A percentile compares a stretch with the other conserved stretches of the same genome.
Conservation (phyloP, 1,140 invertebrate genomes). For the Antheraea pernyi region DNA sequence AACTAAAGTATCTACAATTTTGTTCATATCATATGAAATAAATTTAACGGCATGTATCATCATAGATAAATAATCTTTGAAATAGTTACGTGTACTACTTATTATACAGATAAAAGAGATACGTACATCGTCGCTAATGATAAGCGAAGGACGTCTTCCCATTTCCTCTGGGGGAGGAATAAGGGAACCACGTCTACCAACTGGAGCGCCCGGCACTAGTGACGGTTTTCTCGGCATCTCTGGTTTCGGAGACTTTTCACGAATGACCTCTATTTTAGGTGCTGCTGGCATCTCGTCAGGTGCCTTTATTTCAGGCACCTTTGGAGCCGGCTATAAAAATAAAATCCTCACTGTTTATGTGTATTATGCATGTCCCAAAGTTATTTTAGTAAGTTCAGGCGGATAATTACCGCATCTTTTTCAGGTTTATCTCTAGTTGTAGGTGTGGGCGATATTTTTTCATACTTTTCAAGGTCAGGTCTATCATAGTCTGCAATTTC, state of each 20-base stretch:
- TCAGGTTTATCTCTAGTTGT: slow-evolving; percentile 67
- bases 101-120: slow-evolving; percentile 14
- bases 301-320: slow-evolving; percentile 87
- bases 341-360: neutral
- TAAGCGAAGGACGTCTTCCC: slow-evolving; percentile 90
- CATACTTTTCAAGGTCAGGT: slow-evolving; percentile 80
- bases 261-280: slow-evolving; percentile 92
- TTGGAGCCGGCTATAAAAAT: slow-evolving; percentile 64
- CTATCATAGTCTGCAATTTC: slow-evolving; percentile 86
- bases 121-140: slow-evolving; percentile 95
- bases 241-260: slow-evolving; percentile 85
- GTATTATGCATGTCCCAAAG: neutral
- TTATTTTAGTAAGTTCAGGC: neutral
- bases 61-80: slow-evolving; percentile 14
- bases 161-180: slow-evolving; percentile 91
- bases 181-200: slow-evolving; percentile 88
- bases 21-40: slow-evolving; percentile 51
- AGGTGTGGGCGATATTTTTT: slow-evolving; percentile 67
- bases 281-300: slow-evolving; percentile 82
- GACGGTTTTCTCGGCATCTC: slow-evolving; percentile 86
- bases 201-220: slow-evolving; percentile 84
- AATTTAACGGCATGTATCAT: slow-evolving; percentile 36
- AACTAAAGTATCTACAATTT: slow-evolving; percentile 10
- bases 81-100: slow-evolving; percentile 9
- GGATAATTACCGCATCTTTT: slow-evolving; percentile 51